phyloP scores from a whole-genome alignment of 2,888 invertebrate genomes.

The Atherix ibis region DNA sequence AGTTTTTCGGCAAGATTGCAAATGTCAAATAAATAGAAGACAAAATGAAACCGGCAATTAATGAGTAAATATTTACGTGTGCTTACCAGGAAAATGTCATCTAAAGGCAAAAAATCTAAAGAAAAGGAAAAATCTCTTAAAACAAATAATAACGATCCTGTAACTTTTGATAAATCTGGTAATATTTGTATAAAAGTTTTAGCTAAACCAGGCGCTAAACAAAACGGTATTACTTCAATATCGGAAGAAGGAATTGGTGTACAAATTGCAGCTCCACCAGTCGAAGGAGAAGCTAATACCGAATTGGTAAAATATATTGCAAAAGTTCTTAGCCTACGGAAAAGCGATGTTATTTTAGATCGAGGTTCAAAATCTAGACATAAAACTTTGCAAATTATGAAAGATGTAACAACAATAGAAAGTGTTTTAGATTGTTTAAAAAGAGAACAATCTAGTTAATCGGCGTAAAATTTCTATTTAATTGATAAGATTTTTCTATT shows the following conservation, averaged over 20 bases:
- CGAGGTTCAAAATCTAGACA: constrained; percentile 42
- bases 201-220: constrained; percentile 62
- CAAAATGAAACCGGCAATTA: too few species aligned
- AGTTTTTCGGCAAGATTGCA: too few species aligned
- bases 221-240: constrained; percentile 48
- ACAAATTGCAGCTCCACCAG: constrained; percentile 57
- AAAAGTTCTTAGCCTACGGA: constrained; percentile 47
- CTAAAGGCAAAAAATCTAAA: constrained; percentile 1
- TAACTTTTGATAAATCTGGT: constrained; percentile 39
- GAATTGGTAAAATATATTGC: constrained; percentile 59
- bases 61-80: too few species aligned
- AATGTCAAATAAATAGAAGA: too few species aligned
- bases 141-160: constrained; percentile 14
- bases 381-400: constrained; percentile 37
- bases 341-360: constrained; percentile 52
- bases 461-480: too few species aligned
- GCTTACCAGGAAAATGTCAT: constrained; percentile 5
- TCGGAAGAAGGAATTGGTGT: constrained; percentile 44
- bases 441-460: too few species aligned
- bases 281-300: constrained; percentile 65
- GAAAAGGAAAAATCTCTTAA: constrained; percentile 1
- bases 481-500: too few species aligned
- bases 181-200: constrained; percentile 46
- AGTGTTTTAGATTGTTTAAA: constrained; percentile 31
- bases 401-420: constrained; percentile 32